Conservation (phyloP, 2,797 vertebrate genomes). For the Falco cherrug region DNA sequence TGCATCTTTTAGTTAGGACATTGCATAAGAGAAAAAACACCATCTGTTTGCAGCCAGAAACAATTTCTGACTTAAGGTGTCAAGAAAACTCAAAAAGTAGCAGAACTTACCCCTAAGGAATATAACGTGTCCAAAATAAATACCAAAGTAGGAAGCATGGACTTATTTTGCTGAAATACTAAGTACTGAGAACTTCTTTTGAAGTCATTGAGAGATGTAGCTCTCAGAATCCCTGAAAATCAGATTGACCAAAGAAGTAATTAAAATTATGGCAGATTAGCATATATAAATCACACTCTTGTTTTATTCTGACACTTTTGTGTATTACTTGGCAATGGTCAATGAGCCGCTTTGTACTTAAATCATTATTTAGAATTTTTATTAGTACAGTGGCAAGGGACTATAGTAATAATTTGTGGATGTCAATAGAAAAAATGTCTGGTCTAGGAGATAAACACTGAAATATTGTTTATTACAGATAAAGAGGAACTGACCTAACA, state of each 20-base stretch:
- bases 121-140: not conserved
- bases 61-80: conserved; percentile 41
- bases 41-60: conserved; percentile 48
- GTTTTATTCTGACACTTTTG: not conserved
- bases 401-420: not conserved
- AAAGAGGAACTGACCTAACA: not conserved
- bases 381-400: not conserved
- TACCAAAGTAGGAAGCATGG: not conserved
- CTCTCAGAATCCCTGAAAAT: not conserved
- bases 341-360: not conserved
- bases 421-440: not conserved
- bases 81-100: conserved; percentile 13
- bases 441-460: not conserved
- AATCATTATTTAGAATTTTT: not conserved
- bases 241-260: not conserved
- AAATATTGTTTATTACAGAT: not conserved
- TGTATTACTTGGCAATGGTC: not conserved
- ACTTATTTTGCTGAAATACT: not conserved
- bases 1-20: not conserved
- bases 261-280: conserved; percentile 21
- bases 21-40: not conserved
- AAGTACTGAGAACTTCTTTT: not conserved
- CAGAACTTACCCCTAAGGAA: not conserved
- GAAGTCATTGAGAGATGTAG: not conserved
- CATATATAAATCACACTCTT: not conserved